phyloP scores from a whole-genome alignment of 2,797 vertebrate genomes.

The Eulemur coronatus region DNA sequence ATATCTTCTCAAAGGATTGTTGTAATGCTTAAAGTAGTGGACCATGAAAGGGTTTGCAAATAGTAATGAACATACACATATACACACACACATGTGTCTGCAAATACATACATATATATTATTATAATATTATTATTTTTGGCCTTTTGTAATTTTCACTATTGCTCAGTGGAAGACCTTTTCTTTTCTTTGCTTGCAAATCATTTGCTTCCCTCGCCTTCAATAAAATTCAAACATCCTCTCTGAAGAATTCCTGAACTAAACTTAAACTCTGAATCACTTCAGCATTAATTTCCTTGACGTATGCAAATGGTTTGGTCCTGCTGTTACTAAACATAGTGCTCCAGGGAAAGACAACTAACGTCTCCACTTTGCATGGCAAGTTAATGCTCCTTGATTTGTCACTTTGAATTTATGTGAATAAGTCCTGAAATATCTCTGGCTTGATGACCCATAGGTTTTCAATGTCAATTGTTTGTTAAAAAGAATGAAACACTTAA shows the following conservation, averaged over 20 bases:
- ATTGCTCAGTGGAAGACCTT: not conserved
- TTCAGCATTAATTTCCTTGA: not conserved
- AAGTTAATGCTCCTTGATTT: not conserved
- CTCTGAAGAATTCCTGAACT: not conserved
- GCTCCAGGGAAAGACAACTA: not conserved
- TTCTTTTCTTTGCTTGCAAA: slow-evolving; percentile 1
- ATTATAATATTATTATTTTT: not conserved
- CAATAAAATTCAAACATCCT: not conserved
- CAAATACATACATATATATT: not conserved
- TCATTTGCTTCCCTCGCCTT: not conserved
- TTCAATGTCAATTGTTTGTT: not conserved
- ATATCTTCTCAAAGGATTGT: not conserved
- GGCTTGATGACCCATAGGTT: not conserved
- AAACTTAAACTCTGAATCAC: not conserved
- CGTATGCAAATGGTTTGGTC: not conserved
- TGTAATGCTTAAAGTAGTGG: not conserved
- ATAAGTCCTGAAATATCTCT: not conserved
- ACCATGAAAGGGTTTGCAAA: not conserved
- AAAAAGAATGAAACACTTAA: not conserved
- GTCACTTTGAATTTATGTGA: slow-evolving; percentile 5
- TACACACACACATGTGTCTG: not conserved
- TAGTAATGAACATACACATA: not conserved
- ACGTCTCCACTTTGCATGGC: not conserved
- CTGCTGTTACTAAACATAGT: not conserved
- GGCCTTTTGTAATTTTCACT: not conserved